Conservation (phyloP, 2,797 vertebrate species). For the Onychomys leucogaster region DNA sequence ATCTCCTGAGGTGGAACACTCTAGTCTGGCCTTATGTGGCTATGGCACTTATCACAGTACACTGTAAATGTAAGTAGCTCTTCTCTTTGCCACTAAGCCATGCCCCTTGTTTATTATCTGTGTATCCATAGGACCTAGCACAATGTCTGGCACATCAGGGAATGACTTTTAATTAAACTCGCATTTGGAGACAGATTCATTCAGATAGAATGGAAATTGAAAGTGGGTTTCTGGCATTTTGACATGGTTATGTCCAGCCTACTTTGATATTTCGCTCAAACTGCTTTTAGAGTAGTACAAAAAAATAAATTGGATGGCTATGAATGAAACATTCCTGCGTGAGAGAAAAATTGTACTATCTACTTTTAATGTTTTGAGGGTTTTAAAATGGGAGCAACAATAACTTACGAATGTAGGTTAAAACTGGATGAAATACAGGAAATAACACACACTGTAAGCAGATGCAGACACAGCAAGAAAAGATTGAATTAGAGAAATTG, state of each 20-base stretch:
- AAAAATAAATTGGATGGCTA: not conserved
- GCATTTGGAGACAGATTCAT: constrained; percentile 7
- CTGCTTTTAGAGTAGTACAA: constrained; percentile 38
- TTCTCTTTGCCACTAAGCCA: not conserved
- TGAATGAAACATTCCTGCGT: constrained; percentile 35
- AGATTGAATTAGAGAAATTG: constrained; percentile 4
- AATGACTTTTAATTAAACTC: constrained; percentile 38
- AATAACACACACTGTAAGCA: constrained; percentile 36
- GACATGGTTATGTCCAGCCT: not conserved
- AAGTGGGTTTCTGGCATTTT: constrained; percentile 41
- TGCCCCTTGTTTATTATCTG: not conserved
- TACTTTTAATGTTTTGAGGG: not conserved
- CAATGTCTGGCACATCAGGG: constrained; percentile 77
- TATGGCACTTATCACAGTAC: constrained; percentile 81
- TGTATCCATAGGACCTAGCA: constrained; percentile 59
- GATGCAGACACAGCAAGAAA: not conserved
- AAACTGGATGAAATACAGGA: not conserved
- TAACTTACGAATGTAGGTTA: constrained; percentile 34
- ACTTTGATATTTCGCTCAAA: not conserved
- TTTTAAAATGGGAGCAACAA: constrained; percentile 50
- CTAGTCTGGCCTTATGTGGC: constrained; percentile 8
- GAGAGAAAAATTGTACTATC: constrained; percentile 19
- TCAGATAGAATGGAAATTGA: constrained; percentile 17
- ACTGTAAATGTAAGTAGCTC: not conserved
- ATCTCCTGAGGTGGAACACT: not conserved